Evolutionary conservation across 2,888 invertebrate genomes (phyloP), one percentile per base, ranked within the genome.

Genomic region (Margaritifera margaritifera): DNA sequence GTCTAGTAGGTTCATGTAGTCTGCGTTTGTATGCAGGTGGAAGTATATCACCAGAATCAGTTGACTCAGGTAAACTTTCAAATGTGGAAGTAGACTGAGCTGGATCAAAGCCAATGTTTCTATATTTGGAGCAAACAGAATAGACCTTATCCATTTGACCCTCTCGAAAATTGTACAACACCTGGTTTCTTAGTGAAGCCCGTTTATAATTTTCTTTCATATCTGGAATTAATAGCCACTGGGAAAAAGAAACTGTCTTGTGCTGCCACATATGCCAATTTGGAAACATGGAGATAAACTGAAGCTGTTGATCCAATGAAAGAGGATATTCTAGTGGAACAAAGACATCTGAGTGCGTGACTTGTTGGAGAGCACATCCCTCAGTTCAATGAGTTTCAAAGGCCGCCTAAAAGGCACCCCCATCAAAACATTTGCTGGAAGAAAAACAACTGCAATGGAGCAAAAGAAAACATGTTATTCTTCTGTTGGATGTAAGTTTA

Each of bases 271-370:
- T 60, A 22, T 60, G 60, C 19, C 20, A 60, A 60, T 60, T 50
- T n/a, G 60, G 25, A 27, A 60, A 24, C 42, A 31, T 60, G 22
- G 60, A 60, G 22, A 60, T 50, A 19, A 27, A 60, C 31, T 25
- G 19, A 27, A 60, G 19, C 50, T 60, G 50, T 1, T 60, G 60
- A 60, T 42, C 50, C 42, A 31, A 60, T 31, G 60, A 60, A 60
- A 60, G n/a, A 50, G 50, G 50, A 19, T 19, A 31, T 11, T 31
- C 22, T 22, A 60, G 50, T n/a, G 58, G 58, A 55, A n/a, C 24
- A 24, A 55, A 55, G 55, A 55, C 24, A 55, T 55, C 55, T 19
- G 11, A 55, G 6, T 11, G 18, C 3, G 6, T 19, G 2, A 24
- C 55, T 11, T 55, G n/a, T 55, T 42, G 11, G 42, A 8, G 18